Conservation (phyloP, 2,113 vertebrate species). For the Onychorhynchus coronatus region DNA sequence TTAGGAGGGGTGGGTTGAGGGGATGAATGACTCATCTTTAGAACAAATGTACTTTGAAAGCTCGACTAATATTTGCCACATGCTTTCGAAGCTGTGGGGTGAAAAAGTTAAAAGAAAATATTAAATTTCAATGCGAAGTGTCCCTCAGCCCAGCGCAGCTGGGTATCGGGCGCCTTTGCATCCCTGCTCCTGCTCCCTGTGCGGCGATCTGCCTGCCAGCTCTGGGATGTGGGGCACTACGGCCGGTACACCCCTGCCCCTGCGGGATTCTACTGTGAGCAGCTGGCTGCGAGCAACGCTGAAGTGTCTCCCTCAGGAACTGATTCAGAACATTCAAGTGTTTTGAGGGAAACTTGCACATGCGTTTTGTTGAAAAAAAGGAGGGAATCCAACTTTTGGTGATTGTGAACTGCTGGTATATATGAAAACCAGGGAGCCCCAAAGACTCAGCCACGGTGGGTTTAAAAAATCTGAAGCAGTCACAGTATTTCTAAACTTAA, state of each 20-base stretch:
- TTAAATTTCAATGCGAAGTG: neutral
- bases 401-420: neutral
- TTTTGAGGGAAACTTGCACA: neutral
- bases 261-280: neutral
- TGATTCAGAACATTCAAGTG: neutral
- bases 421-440: fast-evolving
- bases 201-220: neutral
- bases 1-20: too few species aligned
- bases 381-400: neutral
- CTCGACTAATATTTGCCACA: fast-evolving
- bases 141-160: too few species aligned
- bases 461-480: neutral
- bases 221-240: neutral
- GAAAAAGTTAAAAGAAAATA: neutral
- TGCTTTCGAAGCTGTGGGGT: fast-evolving
- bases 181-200: neutral
- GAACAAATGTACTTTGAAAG: neutral
- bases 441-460: neutral
- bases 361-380: fast-evolving
- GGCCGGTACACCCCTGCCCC: neutral
- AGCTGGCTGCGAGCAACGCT: too few species aligned
- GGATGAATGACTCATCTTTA: too few species aligned
- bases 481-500: neutral
- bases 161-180: fast-evolving
- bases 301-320: neutral